Evolutionary conservation across 2,113 vertebrate genomes (phyloP).

Genomic region (Cygnus atratus): DNA sequence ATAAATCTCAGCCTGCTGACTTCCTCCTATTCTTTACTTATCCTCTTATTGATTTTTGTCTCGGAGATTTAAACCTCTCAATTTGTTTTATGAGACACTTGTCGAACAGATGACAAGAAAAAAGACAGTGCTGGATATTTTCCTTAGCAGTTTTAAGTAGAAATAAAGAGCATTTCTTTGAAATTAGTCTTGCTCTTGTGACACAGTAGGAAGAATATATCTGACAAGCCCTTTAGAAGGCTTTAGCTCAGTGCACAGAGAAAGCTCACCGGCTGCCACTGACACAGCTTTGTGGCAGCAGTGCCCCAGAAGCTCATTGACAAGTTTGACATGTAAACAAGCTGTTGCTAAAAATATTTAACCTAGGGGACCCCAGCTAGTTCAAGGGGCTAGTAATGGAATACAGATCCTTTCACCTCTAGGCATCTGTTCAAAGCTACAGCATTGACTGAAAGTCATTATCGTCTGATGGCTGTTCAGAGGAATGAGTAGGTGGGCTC

Average conservation of each 20-base stretch:
- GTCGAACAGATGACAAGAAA: slow-evolving; percentile 57
- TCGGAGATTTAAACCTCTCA: slow-evolving; percentile 71
- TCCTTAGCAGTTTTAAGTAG: slow-evolving; percentile 64
- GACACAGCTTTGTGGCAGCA: slow-evolving; percentile 33
- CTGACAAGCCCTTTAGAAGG: slow-evolving; percentile 45
- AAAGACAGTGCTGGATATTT: slow-evolving; percentile 57
- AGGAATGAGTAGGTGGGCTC: slow-evolving; percentile 39
- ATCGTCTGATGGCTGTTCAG: neutral
- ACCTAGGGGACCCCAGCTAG: slow-evolving; percentile 41
- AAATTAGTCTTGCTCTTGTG: slow-evolving; percentile 59
- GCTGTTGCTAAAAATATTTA: slow-evolving; percentile 71
- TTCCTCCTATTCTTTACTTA: slow-evolving; percentile 72
- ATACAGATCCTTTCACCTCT: slow-evolving; percentile 67
- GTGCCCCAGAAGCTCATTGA: slow-evolving; percentile 54
- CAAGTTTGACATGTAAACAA: slow-evolving; percentile 70
- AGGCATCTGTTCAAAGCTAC: slow-evolving; percentile 43
- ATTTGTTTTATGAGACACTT: slow-evolving; percentile 72
- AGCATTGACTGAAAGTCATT: slow-evolving; percentile 23
- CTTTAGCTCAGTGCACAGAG: neutral
- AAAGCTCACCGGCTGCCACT: slow-evolving; percentile 34
- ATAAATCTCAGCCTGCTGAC: slow-evolving; percentile 74
- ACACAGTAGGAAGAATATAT: slow-evolving; percentile 43
- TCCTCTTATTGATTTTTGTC: slow-evolving; percentile 75
- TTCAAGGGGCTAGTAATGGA: slow-evolving; percentile 54
- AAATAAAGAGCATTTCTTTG: slow-evolving; percentile 69